A percentile compares a stretch with the other conserved stretches of the same genome.
phyloP scores from a whole-genome alignment of 2,797 vertebrate genomes.

The Poecilia picta region DNA sequence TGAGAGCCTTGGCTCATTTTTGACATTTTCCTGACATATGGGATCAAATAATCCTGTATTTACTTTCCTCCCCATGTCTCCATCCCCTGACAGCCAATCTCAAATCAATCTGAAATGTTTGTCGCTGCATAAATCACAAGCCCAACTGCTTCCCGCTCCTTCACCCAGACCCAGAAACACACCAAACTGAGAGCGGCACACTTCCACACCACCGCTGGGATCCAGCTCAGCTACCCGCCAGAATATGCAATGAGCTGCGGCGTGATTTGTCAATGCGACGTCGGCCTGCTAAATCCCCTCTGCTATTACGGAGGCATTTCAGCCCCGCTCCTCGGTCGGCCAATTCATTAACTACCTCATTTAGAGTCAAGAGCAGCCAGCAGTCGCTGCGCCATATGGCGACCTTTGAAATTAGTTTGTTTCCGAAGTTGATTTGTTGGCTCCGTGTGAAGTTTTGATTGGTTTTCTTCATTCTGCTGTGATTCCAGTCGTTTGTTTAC shows the following conservation, averaged over 20 bases:
- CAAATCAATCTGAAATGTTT: conserved; percentile 61
- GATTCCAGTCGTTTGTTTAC: not conserved
- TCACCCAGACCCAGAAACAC: conserved; percentile 30
- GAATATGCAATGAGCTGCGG: conserved; percentile 61
- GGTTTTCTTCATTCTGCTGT: conserved; percentile 7
- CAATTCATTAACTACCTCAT: conserved; percentile 67
- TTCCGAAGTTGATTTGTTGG: conserved; percentile 10
- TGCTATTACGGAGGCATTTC: conserved; percentile 39
- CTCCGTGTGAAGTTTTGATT: conserved; percentile 8
- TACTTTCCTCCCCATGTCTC: conserved; percentile 39
- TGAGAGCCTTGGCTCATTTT: conserved; percentile 19
- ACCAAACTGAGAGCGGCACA: conserved; percentile 19
- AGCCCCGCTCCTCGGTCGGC: conserved; percentile 37
- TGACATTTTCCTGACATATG: conserved; percentile 49
- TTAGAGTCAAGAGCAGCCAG: conserved; percentile 57
- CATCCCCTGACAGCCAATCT: conserved; percentile 42
- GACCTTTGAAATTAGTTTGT: conserved; percentile 28
- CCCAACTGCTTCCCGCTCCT: conserved; percentile 13
- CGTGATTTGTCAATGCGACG: conserved; percentile 35
- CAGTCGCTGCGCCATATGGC: conserved; percentile 48
- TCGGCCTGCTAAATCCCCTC: conserved; percentile 38
- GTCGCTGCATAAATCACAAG: conserved; percentile 57
- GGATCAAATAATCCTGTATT: conserved; percentile 54
- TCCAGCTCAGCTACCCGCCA: conserved; percentile 52
- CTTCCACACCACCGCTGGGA: conserved; percentile 41